Evolutionary conservation across 2,113 vertebrate genomes (phyloP), one percentile per base, ranked within the genome.

Genomic region (Blennius ocellaris): DNA sequence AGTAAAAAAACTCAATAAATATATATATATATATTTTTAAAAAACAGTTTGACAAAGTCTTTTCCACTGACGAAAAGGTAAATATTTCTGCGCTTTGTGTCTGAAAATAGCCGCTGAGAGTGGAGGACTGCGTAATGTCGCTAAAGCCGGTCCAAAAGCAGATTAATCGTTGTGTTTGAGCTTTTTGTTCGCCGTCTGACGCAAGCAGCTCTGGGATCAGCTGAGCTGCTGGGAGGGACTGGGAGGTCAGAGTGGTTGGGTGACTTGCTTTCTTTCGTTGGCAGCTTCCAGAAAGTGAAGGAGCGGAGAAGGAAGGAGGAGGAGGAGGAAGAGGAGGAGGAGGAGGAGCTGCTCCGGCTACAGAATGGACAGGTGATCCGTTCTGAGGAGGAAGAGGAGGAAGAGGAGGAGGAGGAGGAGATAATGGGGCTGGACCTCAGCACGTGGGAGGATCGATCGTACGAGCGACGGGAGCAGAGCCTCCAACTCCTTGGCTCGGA

Each of bases 391-490:
- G 93, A 91, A 45, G 85, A 90, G 61, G 64, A 48, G 21, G 2
- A 30, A 4, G 21, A 74, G 39, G 80, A 75, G 73, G 82, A 62
- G 0, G 49, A 72, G 5, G 78, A 93, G 62, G 85, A 84, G 60
- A 92, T 95, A 76, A 94, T 93, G 68, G 96, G 95, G 12, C 93
- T 95, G 44, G 94, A 97, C 76, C 94, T 95, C 50, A 95, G 94
- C 17, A 91, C 92, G 17, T 96, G 96, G 96, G 95, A 96, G 73
- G 95, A 96, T 7, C 52, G 87, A 60, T 95, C 94, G 0, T 95
- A 93, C 56, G 92, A 95, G 70, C 91, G 92, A 36, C 92, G 91
- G 65, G 92, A 94, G 59, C 92, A 74, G 89, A 93, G 89, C 44
- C 57, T 94, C 54, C 90, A 92, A 37, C 85, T 87, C 52, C 69